phyloP scores from a whole-genome alignment of 2,113 vertebrate genomes.

The Lathamus discolor region DNA sequence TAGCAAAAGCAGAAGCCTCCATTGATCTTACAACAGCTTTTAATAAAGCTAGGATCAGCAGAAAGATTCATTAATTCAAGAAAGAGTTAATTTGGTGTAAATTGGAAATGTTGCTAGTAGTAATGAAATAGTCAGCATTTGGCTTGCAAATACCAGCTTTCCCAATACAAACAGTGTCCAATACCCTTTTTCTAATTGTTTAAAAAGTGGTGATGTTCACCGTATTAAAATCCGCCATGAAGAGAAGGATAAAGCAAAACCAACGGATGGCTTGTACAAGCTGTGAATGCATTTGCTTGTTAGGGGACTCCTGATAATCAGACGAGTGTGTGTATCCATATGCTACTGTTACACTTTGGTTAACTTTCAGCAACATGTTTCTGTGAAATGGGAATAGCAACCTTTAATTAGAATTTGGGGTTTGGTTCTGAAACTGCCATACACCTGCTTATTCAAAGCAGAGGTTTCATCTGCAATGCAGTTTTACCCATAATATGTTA shows the following conservation, averaged over 20 bases:
- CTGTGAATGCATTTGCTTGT: not conserved
- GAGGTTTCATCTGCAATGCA: slow-evolving; percentile 64
- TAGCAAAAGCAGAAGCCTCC: slow-evolving; percentile 9
- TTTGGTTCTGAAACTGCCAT: slow-evolving; percentile 61
- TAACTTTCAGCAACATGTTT: slow-evolving; percentile 46
- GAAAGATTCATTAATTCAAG: slow-evolving; percentile 9
- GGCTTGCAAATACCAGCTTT: not conserved
- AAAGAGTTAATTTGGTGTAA: not conserved
- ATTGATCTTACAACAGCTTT: slow-evolving; percentile 35
- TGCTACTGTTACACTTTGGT: not conserved
- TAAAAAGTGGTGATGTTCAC: not conserved
- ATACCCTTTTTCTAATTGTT: not conserved
- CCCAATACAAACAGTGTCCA: not conserved
- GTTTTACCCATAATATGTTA: slow-evolving; percentile 62
- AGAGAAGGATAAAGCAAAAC: not conserved
- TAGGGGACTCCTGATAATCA: not conserved
- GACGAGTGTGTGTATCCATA: not conserved
- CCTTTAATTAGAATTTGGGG: slow-evolving; percentile 62
- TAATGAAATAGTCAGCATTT: not conserved
- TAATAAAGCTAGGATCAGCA: slow-evolving; percentile 29
- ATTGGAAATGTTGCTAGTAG: not conserved
- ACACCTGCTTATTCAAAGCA: slow-evolving; percentile 67
- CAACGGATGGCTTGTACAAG: not conserved
- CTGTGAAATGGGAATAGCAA: slow-evolving; percentile 46
- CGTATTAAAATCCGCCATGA: not conserved